Evolutionary conservation across 2,888 invertebrate genomes (phyloP), one percentile per base, ranked within the genome.

Genomic region (Hartigia nigra): DNA sequence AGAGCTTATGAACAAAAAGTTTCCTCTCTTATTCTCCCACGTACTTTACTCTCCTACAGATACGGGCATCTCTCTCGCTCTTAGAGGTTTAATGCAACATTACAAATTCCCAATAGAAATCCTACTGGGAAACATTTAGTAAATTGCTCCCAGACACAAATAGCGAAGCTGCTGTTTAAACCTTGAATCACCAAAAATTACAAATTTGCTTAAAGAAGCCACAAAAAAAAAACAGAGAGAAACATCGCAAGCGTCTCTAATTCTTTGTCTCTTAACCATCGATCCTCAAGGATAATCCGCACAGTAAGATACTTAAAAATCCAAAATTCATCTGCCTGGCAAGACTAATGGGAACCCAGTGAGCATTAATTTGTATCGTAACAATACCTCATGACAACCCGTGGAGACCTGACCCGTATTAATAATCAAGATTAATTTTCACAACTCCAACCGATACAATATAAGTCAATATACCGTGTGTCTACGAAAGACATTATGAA

Each of bases 1-100:
- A 81, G 83, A 78, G 81, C 74, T 80, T 75, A 79, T 79, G 77
- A 76, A 74, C 78, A 82, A 83, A 82, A 83, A 82, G 72, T 81
- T 72, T 31, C 74, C 32, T 23, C 12, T 75, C 72, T 72, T 12
- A 72, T 72, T 72, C 72, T 31, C 14, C 72, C 72, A 34, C 72
- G 34, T 12, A 34, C 72, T 72, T 72, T 12, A 23, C 72, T 55
- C 23, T 0, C 23, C 23, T 23, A 55, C 55, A 55, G 23, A 55
- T 23, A 14, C 14, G 9, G 9, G 23, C 9, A 23, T 55, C 55
- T 55, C 55, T 23, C 23, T 39, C 23, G 14, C 39, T 39, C 39
- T 23, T 5, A 23, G 2, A 2, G 39, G 14, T 39, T 5, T 4
- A 39, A 39, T 5, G 9, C 9, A 23, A 39, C 23, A 9, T 23